A percentile compares a stretch with the other conserved stretches of the same genome.
These are phyloP conservation scores for Elysia crispata DNA, from an alignment of 2,888 invertebrate genomes.

Conservation along the genomic window DNA sequence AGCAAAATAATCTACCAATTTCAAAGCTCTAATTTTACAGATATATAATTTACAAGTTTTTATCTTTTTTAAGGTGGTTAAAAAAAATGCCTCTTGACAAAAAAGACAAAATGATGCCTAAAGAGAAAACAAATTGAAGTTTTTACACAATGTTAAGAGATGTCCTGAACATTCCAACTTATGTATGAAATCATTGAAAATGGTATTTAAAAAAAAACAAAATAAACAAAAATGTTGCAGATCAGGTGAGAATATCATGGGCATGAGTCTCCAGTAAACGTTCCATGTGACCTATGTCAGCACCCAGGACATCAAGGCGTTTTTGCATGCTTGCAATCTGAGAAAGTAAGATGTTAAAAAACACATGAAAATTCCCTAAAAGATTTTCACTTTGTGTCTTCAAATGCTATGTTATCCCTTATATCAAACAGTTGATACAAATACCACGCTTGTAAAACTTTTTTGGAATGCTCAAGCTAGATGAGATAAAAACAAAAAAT, in stretches of 20 bases:
- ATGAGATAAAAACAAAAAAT: background rate
- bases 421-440: background rate
- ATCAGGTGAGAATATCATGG: conserved; percentile 85
- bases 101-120: background rate
- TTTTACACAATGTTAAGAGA: no score
- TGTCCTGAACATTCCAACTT: no score
- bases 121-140: background rate
- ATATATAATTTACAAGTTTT: no score
- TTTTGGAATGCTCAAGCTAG: background rate
- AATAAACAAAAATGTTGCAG: background rate
- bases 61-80: background rate
- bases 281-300: conserved; percentile 86
- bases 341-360: conserved; percentile 56
- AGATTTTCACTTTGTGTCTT: background rate
- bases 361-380: background rate
- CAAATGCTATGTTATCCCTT: background rate
- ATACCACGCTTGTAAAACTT: background rate
- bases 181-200: background rate
- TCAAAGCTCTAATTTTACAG: conserved; percentile 14
- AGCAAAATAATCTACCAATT: background rate
- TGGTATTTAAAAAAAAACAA: background rate
- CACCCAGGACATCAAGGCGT: conserved; percentile 85
- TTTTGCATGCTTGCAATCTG: conserved; percentile 86
- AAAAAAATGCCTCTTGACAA: conserved; percentile 15
- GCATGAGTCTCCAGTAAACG: conserved; percentile 85